Evolutionary conservation across 2,113 vertebrate genomes (phyloP).

Genomic region (Proterorhinus semilunaris): DNA sequence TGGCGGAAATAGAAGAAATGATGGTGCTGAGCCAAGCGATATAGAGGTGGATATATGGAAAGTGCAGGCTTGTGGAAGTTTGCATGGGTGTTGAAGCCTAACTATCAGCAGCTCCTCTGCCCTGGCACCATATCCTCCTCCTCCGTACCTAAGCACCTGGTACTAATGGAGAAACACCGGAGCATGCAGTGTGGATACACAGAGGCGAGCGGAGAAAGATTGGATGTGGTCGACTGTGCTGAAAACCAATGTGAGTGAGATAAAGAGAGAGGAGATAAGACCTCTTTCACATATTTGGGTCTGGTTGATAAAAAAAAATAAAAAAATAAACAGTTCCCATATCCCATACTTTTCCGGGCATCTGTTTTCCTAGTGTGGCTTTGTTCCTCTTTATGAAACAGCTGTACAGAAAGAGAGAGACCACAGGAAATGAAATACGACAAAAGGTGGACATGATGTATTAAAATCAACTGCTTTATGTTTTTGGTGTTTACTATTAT

Average conservation of each 20-base stretch:
- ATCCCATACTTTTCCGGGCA: conserved; percentile 14
- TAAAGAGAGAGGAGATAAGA: conserved; percentile 19
- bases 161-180: conserved; percentile 30
- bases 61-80: conserved; percentile 31
- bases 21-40: conserved; percentile 10
- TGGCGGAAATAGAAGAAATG: conserved; percentile 24
- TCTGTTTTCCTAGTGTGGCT: conserved; percentile 23
- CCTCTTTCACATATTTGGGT: not conserved
- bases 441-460: conserved; percentile 23
- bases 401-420: conserved; percentile 7
- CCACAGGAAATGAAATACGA: conserved; percentile 19
- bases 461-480: no score
- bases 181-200: conserved; percentile 10
- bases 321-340: conserved; percentile 24
- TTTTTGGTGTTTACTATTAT: no score
- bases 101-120: conserved; percentile 41
- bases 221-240: conserved; percentile 7
- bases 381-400: conserved; percentile 24
- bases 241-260: conserved; percentile 5
- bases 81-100: conserved; percentile 29
- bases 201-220: conserved; percentile 1
- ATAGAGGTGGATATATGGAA: not conserved
- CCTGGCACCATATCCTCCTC: conserved; percentile 43
- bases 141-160: conserved; percentile 50
- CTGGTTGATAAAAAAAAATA: conserved; percentile 1